phyloP scores from a whole-genome alignment of 2,797 vertebrate species.

The Falco columbarius region DNA sequence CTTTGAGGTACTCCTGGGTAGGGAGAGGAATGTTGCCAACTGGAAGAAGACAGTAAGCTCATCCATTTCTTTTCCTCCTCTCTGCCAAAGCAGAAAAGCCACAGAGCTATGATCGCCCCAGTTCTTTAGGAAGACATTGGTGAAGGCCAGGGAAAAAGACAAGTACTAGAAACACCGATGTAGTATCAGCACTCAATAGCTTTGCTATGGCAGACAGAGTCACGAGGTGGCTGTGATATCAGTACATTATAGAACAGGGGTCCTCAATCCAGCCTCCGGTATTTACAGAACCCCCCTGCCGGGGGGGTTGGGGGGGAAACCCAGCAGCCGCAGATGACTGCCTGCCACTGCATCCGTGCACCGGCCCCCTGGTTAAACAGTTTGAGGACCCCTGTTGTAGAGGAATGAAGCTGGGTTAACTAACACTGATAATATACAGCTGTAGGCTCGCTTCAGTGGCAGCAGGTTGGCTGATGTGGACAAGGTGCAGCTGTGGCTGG shows the following conservation, averaged over 20 bases:
- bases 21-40: not conserved
- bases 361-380: too few relatives aligned
- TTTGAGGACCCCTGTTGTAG: too few relatives aligned
- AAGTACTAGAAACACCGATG: not conserved
- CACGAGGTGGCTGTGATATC: not conserved
- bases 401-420: too few relatives aligned
- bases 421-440: too few relatives aligned
- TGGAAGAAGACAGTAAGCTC: not conserved
- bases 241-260: not conserved
- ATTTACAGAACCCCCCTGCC: too few relatives aligned
- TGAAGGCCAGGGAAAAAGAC: not conserved
- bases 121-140: not conserved
- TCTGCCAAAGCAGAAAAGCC: not conserved
- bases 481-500: too few relatives aligned
- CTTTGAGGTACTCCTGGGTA: not conserved
- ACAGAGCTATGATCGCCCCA: not conserved
- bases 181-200: not conserved
- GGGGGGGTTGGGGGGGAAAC: too few relatives aligned
- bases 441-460: too few relatives aligned
- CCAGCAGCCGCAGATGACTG: too few relatives aligned
- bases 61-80: not conserved
- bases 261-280: too few relatives aligned
- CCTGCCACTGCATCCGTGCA: too few relatives aligned
- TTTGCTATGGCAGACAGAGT: not conserved
- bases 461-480: too few relatives aligned